Base-by-base conservation (phyloP, 2,888 invertebrate species). In the Eucera pruinosa region DNA sequence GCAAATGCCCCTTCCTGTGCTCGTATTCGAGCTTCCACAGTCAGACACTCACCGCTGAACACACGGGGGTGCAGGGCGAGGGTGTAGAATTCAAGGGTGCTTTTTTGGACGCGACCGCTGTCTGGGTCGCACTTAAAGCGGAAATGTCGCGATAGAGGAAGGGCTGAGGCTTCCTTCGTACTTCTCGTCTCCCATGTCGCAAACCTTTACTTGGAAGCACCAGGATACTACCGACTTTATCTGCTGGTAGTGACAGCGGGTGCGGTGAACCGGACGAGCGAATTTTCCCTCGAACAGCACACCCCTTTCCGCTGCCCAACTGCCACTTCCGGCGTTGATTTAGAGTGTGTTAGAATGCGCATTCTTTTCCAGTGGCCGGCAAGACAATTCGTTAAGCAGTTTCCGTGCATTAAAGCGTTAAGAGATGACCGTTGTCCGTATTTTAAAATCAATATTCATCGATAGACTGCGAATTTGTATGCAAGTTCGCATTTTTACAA, bases 81-180 rank as follows among this genome's bases (percentile, higher is more conserved):
- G n/a, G 0, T 25, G 33, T n/a, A 18, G 47, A 55, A 47, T 45
- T 25, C 39, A 50, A 55, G 75, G 73, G 45, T 67, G 62, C 20
- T 60, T 79, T 79, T 79, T 78, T 68, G 47, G 64, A 64, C 43
- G 43, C 33, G 47, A 27, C 57, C 39, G 66, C 55, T 65, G 79
- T 79, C 79, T 73, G 79, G 68, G 58, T 79, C 79, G 78, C 73
- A 50, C 61, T 79, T 79, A 79, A 79, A 78, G 68, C 78, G 78
- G 78, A 78, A 68, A 78, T 68, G 79, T 64, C 68, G 39, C 64
- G 27, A 2, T 48, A 4, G 11, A 11, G 39, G 48, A 43, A 45
- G 36, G 30, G 54, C 9, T 7, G 54, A 33, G 36, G 23, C 41
- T 71, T 54, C 33, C n/a, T 45, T 45, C 62, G 27, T 6, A 11